phyloP scores from a whole-genome alignment of 1,140 invertebrate species.

The Pemphigus obesinymphae region DNA sequence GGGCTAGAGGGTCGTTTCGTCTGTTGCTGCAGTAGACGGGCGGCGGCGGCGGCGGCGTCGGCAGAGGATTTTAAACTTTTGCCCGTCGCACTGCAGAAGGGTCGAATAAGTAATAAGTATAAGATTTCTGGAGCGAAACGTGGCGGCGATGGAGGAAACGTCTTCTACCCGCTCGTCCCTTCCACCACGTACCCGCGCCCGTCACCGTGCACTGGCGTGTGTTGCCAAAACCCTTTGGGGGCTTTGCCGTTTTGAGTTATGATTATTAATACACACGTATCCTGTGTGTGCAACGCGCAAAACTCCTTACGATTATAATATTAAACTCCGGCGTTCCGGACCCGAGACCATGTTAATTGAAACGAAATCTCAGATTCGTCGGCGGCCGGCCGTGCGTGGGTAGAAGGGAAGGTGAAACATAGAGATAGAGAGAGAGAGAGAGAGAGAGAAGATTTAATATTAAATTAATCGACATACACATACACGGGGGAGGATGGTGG shows the following conservation, averaged over 20 bases:
- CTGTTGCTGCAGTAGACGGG: not conserved
- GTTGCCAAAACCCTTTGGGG: constrained; percentile 39
- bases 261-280: constrained; percentile 41
- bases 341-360: constrained; percentile 40
- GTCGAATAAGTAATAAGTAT: constrained; percentile 40
- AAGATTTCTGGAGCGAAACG: constrained; percentile 37
- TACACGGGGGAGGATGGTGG: not conserved
- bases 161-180: not conserved
- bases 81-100: constrained; percentile 11
- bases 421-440: not conserved
- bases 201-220: not conserved
- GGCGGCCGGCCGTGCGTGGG: not conserved
- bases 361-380: constrained; percentile 36
- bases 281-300: constrained; percentile 22
- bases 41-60: not conserved
- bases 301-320: constrained; percentile 39
- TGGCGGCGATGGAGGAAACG: not conserved
- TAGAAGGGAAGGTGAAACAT: not conserved
- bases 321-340: constrained; percentile 39
- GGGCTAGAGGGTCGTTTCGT: not conserved
- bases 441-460: constrained; percentile 24
- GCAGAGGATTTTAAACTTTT: constrained; percentile 33
- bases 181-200: not conserved
- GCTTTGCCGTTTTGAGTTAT: constrained; percentile 39
- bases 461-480: constrained; percentile 37